Percentiles rank a stretch among this genome's conserved stretches.
Evolutionary conservation across 2,113 vertebrate species (phyloP).

Genomic region (Vombatus ursinus): DNA sequence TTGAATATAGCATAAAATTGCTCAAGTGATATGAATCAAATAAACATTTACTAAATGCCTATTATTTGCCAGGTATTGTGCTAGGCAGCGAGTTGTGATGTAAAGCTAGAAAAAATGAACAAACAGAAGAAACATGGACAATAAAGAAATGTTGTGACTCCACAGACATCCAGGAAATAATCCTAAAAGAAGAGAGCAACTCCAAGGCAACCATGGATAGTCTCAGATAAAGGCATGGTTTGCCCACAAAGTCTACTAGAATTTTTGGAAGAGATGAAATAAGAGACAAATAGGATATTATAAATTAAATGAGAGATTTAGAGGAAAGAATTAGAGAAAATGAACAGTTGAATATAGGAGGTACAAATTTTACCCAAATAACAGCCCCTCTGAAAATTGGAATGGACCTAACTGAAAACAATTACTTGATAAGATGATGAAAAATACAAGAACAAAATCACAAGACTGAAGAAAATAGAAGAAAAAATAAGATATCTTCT

Average conservation of each 20-base stretch:
- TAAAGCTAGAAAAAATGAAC: background rate
- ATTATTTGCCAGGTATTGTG: background rate
- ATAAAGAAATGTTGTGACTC: background rate
- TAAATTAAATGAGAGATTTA: background rate
- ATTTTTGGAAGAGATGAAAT: background rate
- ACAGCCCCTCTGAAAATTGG: background rate
- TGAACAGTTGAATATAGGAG: background rate
- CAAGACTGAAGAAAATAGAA: background rate
- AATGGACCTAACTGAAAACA: background rate
- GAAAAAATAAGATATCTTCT: background rate
- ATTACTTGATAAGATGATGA: background rate
- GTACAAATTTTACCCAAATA: background rate
- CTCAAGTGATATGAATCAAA: background rate
- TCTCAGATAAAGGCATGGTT: background rate
- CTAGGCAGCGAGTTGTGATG: background rate
- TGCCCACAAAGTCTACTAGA: background rate
- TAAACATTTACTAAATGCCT: background rate
- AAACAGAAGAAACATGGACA: background rate
- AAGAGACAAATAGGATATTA: background rate
- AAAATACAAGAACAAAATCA: background rate
- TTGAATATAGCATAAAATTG: slow-evolving; percentile 26
- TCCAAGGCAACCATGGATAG: background rate
- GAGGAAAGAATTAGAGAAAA: background rate
- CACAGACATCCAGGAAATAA: background rate
- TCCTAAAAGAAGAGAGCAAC: background rate